phyloP scores from a whole-genome alignment of 2,888 invertebrate species.

The Ditula angustiorana region DNA sequence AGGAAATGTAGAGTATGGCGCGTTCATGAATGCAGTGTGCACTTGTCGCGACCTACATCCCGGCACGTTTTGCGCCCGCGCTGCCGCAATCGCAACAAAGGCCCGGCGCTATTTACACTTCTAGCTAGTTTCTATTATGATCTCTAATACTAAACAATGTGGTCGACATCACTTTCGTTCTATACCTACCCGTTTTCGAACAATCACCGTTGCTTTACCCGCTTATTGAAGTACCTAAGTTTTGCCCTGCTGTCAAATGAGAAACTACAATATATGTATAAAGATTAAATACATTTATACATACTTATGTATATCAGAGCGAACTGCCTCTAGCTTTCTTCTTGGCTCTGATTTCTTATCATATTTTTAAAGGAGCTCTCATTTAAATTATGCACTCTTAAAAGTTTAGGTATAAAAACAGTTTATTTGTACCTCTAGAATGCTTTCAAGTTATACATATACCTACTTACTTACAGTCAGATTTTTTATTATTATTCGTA shows the following conservation, averaged over 20 bases:
- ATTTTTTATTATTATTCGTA: no score
- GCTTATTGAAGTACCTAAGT: slow-evolving; percentile 56
- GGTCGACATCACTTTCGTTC: slow-evolving; percentile 80
- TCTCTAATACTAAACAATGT: slow-evolving; percentile 75
- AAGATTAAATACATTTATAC: no score
- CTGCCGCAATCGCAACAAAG: slow-evolving; percentile 47
- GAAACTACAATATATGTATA: neutral
- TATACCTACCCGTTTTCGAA: slow-evolving; percentile 57
- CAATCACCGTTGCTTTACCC: slow-evolving; percentile 54
- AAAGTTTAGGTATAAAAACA: no score
- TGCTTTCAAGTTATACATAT: no score
- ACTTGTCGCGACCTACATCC: slow-evolving; percentile 79
- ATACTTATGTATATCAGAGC: no score
- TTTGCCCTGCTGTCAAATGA: slow-evolving; percentile 4
- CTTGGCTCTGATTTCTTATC: no score
- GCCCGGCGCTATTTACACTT: slow-evolving; percentile 52
- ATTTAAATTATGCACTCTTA: no score
- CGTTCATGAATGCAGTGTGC: slow-evolving; percentile 57
- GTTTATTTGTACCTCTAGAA: no score
- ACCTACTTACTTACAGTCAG: no score
- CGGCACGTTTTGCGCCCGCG: slow-evolving; percentile 69
- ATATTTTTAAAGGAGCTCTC: no score
- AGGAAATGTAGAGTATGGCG: slow-evolving; percentile 22
- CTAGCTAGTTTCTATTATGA: slow-evolving; percentile 77
- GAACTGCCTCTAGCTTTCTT: no score